These are phyloP conservation scores for Cyprinodon tularosa DNA, from an alignment of 2,113 vertebrate genomes.

Conservation along the genomic window DNA sequence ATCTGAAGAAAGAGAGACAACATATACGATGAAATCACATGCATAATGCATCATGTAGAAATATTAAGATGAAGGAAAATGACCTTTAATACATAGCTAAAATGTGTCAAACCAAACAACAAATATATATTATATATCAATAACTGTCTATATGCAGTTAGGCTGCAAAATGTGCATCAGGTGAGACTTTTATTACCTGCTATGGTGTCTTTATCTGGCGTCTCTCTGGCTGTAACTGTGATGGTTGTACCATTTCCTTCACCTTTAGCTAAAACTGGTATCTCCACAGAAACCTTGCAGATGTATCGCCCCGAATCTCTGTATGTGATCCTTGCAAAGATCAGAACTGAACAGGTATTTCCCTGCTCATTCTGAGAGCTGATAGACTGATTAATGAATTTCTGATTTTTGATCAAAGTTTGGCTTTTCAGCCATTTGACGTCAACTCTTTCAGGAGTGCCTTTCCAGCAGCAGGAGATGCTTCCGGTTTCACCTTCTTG, in stretches of 20 bases:
- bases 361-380: fast-evolving
- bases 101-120: too few relatives aligned
- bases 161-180: background rate
- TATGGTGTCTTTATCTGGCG: fast-evolving
- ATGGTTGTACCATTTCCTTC: slow-evolving; percentile 25
- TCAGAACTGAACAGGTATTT: background rate
- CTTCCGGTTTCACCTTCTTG: fast-evolving
- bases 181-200: background rate
- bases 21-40: too few relatives aligned
- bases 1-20: too few relatives aligned
- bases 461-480: slow-evolving; percentile 45
- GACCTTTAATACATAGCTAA: too few relatives aligned
- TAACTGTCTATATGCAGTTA: too few relatives aligned
- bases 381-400: fast-evolving
- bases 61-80: too few relatives aligned
- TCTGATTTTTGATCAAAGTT: fast-evolving
- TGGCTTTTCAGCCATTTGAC: background rate
- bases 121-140: too few relatives aligned
- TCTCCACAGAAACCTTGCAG: background rate
- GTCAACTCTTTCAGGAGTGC: fast-evolving
- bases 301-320: slow-evolving; percentile 20
- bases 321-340: fast-evolving
- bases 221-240: slow-evolving; percentile 11
- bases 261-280: fast-evolving
- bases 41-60: too few relatives aligned